Evolutionary conservation across 2,888 invertebrate species (phyloP), one percentile per base, ranked within the genome.

Genomic region (Drosophila atripex): DNA sequence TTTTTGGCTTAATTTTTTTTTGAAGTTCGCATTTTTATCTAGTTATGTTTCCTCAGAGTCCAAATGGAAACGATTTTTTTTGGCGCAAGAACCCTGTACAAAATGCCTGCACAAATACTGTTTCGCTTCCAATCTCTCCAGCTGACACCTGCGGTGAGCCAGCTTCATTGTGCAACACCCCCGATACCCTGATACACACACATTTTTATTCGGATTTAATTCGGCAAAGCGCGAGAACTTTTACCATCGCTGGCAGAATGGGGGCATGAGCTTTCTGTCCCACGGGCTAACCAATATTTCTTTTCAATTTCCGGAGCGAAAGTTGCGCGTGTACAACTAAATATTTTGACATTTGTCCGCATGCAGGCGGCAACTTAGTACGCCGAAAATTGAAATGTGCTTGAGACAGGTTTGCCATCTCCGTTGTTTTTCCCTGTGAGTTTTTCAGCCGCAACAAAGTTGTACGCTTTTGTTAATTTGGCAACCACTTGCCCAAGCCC

Each of bases 331-430:
- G 75, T 70, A 73, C 68, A 86, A 86, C 78, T 80, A 87, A 87
- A 88, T 75, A 80, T 78, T 88, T 84, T 88, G 80, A 74, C 75
- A 74, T 84, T 80, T 84, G 72, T 84, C 73, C 70, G 70, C 73
- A 73, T 63, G 73, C 63, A 64, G 69, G 74, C 60, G 47, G 69
- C 65, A 74, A 69, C 65, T 73, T 76, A 71, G 52, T 72, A 30
- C 45, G 41, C 38, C 46, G 55, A 71, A 88, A 84, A 84, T 88
- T 88, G 84, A 76, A 88, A 80, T 86, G 80, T 84, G 77, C 78
- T 80, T 68, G 78, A 80, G 85, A 84, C 88, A 84, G 69, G 76
- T 74, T 73, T 68, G 74, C 68, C 72, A 77, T 79, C 77, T 71
- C 77, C 80, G 75, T 84, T 83, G 80, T 88, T 86, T 86, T 84